Evolutionary conservation across 2,888 invertebrate genomes (phyloP), one percentile per base, ranked within the genome.

Genomic region (Poecilus cupreus): DNA sequence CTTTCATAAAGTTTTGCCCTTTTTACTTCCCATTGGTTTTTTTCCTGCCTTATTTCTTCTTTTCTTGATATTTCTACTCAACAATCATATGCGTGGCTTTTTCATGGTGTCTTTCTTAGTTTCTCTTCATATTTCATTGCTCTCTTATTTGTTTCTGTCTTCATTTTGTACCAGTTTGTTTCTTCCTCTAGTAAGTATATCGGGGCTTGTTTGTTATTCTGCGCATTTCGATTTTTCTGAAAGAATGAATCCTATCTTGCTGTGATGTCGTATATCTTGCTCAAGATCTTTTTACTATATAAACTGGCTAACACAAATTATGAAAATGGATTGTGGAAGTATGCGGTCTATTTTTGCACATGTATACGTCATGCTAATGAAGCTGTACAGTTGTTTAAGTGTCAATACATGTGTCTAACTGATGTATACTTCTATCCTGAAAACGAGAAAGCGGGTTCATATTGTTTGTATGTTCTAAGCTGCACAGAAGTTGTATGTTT

Each of bases 211-310:
- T n/a, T n/a, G 72, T 72, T 49, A 72, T 72, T 43, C 46, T 39
- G 37, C 70, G 54, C 51, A 49, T 24, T 79, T 79, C 79, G 79
- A 79, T 79, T 70, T 79, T 49, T 60, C 37, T 37, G 16, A 68
- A 68, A 39, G 39, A 43, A 39, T 18, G 68, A 68, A 68, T 20
- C 68, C 37, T 68, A 68, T 68, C 68, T 39, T 26, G 26, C 26
- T 32, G 60, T n/a, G 26, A 24, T 26, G 26, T 60, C 26, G 57
- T 22, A 24, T 60, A 32, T 32, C 6, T 8, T 32, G 32, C 32
- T 32, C 8, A 32, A 32, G 32, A 32, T 32, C 24, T 60, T 60
- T 57, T 26, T 60, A 60, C 60, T 60, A 60, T 60, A 26, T 60
- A 60, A 60, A 60, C 60, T 60, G 26, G 2, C 26, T 26, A 5